Base-by-base conservation (phyloP, 2,888 invertebrate species). In the Erynnis tages region DNA sequence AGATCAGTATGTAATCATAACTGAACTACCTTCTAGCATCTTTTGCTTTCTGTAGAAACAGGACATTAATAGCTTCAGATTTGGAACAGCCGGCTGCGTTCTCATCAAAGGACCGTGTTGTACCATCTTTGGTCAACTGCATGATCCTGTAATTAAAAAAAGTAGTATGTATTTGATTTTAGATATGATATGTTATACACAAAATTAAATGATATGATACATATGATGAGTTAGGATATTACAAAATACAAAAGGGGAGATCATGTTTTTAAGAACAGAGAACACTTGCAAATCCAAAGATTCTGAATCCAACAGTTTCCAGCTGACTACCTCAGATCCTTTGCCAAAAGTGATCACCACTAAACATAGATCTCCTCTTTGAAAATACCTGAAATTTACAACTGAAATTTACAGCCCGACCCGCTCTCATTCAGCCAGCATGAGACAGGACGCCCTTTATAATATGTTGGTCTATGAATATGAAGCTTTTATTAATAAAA, bases 101-200 rank as follows among this genome's bases (percentile, higher is more conserved):
- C 41, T 92, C 91, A 76, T 98, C 98, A 72, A 98, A 98, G 0
- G 95, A 94, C 65, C 94, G 96, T 67, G 97, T 97, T 59, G 91
- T 91, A 0, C 98, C 98, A 60, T 97, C 95, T 2, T 85, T 76
- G 13, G 96, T 94, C 6, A 97, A 78, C 1, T 54, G 57, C 44
- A 76, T 65, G 16, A 69, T 64, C 60, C 81, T 82, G 56, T 10
- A 63, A 58, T 4, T 35, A 45, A 8, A 16, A 3, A 27, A 4
- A 38, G 4, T 23, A 6, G 6, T 27, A n/a, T 23, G 2, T 2
- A 23, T 23, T 23, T 23, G 1, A 6, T 23, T 23, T 6, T 23
- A 21, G 6, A 6, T 5, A 27, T n/a, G n/a, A 27, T 27, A n/a
- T 27, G 7, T 6, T 4, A 27, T 8, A 5, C 2, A 27, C 8